phyloP scores from a whole-genome alignment of 2,888 invertebrate genomes.

The Mystacides longicornis region DNA sequence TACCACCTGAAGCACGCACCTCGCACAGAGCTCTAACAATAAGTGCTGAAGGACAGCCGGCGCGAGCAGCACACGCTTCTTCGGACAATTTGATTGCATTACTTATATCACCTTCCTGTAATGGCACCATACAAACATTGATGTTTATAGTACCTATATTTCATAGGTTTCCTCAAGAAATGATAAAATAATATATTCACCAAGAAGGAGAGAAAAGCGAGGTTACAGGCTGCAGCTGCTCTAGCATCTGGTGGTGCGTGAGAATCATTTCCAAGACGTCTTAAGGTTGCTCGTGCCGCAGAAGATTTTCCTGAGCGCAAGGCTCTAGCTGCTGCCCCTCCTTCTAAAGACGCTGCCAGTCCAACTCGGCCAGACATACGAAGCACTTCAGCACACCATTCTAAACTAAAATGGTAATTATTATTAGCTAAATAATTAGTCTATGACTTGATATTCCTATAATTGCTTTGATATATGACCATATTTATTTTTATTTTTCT shows the following conservation, averaged over 20 bases:
- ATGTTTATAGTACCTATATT: background rate
- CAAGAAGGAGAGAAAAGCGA: constrained; percentile 44
- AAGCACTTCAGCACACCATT: constrained; percentile 91
- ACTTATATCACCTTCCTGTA: constrained; percentile 16
- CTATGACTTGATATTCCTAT: too few relatives aligned
- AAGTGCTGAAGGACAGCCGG: constrained; percentile 4
- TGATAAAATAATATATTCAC: constrained; percentile 28
- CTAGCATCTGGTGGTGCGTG: constrained; percentile 40
- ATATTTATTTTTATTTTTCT: too few relatives aligned
- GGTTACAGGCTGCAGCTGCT: constrained; percentile 44
- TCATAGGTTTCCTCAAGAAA: background rate
- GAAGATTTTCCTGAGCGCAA: constrained; percentile 27
- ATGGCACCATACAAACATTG: background rate
- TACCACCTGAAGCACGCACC: background rate
- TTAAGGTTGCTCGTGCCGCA: constrained; percentile 33
- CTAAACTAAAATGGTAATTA: constrained; percentile 48
- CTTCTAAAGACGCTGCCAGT: constrained; percentile 77
- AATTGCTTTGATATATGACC: too few relatives aligned
- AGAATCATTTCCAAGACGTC: constrained; percentile 41
- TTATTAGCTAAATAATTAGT: too few relatives aligned
- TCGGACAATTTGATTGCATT: constrained; percentile 5
- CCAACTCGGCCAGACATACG: constrained; percentile 80
- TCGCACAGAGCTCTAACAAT: constrained; percentile 13
- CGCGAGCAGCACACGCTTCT: constrained; percentile 10
- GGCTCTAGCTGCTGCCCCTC: constrained; percentile 26